phyloP scores from a whole-genome alignment of 2,797 vertebrate genomes.

The Squalus acanthias region DNA sequence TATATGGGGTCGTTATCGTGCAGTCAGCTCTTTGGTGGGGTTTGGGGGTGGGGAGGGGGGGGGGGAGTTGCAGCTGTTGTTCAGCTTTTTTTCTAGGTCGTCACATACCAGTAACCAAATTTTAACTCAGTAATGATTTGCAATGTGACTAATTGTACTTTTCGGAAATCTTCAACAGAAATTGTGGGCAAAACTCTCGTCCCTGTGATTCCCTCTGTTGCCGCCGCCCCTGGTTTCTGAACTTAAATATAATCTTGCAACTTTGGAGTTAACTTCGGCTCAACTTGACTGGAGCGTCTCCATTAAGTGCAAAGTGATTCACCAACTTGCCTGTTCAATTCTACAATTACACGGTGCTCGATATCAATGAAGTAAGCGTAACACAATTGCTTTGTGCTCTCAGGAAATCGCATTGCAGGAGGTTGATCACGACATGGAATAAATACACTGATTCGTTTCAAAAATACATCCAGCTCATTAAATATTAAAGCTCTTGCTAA shows the following conservation, averaged over 20 bases:
- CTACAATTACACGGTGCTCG: constrained; percentile 29
- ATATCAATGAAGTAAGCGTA: not conserved
- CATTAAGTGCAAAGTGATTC: constrained; percentile 1
- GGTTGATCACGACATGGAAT: not conserved
- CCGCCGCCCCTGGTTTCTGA: no score
- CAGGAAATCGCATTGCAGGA: constrained; percentile 19
- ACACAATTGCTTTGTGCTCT: not conserved
- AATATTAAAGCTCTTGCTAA: constrained; percentile 32
- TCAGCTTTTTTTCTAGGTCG: no score
- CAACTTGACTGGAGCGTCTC: not conserved
- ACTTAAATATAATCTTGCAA: not conserved
- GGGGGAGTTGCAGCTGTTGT: no score
- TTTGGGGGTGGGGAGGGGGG: no score
- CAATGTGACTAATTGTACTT: not conserved
- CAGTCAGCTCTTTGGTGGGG: no score
- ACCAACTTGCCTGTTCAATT: constrained; percentile 18
- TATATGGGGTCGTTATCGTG: not conserved
- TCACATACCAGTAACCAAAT: not conserved
- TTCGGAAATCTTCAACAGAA: not conserved
- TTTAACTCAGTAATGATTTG: not conserved
- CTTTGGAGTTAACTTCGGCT: not conserved
- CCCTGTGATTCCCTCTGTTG: not conserved
- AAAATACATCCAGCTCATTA: constrained; percentile 15
- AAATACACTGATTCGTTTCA: constrained; percentile 22
- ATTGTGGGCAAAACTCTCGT: not conserved